A percentile compares a stretch with the other conserved stretches of the same genome.
These are phyloP conservation scores for Smithornis capensis DNA, from an alignment of 2,113 vertebrate genomes.

Conservation along the genomic window DNA sequence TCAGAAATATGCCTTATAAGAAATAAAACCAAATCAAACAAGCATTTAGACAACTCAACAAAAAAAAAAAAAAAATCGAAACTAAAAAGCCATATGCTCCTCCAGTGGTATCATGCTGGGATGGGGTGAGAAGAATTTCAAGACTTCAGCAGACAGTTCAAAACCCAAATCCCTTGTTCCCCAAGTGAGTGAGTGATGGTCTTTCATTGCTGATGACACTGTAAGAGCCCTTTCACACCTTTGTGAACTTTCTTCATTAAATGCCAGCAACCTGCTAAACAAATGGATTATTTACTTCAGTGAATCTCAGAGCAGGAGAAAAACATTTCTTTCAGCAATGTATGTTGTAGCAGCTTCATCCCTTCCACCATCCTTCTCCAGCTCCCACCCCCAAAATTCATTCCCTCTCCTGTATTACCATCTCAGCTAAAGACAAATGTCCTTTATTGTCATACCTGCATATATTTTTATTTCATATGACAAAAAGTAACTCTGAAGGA, in stretches of 20 bases:
- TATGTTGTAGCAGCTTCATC: background rate
- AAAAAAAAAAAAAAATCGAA: background rate
- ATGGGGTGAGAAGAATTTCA: background rate
- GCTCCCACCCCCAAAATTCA: background rate
- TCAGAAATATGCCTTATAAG: background rate
- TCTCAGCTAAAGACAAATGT: background rate
- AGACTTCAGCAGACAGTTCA: background rate
- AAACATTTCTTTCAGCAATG: background rate
- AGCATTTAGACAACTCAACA: background rate
- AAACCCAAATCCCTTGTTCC: background rate
- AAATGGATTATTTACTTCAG: conserved; percentile 22
- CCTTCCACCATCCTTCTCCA: background rate
- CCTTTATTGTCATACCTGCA: background rate
- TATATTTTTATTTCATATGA: background rate
- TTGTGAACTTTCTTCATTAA: conserved; percentile 10
- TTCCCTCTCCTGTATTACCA: background rate
- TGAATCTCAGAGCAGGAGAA: background rate
- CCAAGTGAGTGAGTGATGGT: background rate
- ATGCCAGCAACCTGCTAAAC: background rate
- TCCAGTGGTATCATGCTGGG: background rate
- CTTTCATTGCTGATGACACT: background rate
- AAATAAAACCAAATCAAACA: background rate
- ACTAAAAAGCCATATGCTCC: background rate
- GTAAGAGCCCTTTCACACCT: conserved; percentile 12
- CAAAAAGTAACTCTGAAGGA: background rate